phyloP scores from a whole-genome alignment of 2,888 invertebrate genomes.

The Nebria brevicollis region DNA sequence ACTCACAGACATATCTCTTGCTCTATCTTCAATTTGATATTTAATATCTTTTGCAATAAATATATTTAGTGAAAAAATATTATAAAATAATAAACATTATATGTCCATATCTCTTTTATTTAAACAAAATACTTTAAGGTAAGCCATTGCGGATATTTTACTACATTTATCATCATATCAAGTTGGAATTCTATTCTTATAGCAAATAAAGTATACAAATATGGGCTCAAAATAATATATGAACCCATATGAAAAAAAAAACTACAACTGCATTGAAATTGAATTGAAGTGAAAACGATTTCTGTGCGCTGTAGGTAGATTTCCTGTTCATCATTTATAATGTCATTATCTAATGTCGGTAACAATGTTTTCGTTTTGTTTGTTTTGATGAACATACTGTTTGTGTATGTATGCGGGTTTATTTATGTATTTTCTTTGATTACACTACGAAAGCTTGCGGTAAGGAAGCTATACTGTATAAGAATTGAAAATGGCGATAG shows the following conservation, averaged over 20 bases:
- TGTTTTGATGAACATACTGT: background rate
- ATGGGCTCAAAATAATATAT: background rate
- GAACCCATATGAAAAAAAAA: background rate
- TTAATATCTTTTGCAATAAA: too few species aligned
- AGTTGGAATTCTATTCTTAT: background rate
- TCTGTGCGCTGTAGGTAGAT: background rate
- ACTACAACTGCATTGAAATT: background rate
- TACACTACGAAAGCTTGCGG: background rate
- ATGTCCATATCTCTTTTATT: too few species aligned
- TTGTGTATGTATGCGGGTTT: background rate
- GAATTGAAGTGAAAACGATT: background rate
- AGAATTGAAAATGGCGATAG: background rate
- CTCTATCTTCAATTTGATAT: too few species aligned
- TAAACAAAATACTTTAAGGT: too few species aligned
- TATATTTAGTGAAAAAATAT: too few species aligned
- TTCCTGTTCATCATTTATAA: background rate
- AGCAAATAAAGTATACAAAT: background rate
- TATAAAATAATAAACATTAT: too few species aligned
- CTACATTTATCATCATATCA: background rate
- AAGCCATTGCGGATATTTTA: too few species aligned
- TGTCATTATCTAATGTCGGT: background rate
- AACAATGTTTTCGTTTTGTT: background rate
- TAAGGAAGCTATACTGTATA: background rate
- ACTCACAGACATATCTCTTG: too few species aligned
- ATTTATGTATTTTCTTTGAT: slow-evolving; percentile 1